phyloP scores from a whole-genome alignment of 2,888 invertebrate genomes.

The Candidula unifasciata region DNA sequence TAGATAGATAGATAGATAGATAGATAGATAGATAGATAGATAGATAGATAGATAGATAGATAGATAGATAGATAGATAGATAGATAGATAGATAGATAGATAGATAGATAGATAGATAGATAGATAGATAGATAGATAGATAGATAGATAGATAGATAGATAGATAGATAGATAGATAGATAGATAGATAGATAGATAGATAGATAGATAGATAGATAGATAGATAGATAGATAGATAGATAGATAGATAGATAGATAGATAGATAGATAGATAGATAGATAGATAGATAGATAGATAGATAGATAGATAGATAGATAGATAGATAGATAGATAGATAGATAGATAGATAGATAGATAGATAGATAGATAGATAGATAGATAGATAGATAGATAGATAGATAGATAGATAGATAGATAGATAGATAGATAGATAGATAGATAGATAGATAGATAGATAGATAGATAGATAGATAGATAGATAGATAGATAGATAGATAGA shows the following conservation, averaged over 20 bases:
- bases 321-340: slow-evolving; percentile 1
- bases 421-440: slow-evolving; percentile 34
- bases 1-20: too few species aligned
- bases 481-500: not conserved
- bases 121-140: not conserved
- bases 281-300: slow-evolving; percentile 6
- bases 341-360: slow-evolving; percentile 5
- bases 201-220: not conserved
- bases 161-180: not conserved
- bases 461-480: not conserved
- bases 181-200: slow-evolving; percentile 15
- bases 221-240: not conserved
- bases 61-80: not conserved
- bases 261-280: not conserved
- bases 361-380: slow-evolving; percentile 26
- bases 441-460: slow-evolving; percentile 18
- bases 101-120: not conserved
- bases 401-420: slow-evolving; percentile 28
- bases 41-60: not conserved
- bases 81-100: not conserved
- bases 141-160: not conserved
- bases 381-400: slow-evolving; percentile 30
- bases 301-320: not conserved
- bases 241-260: slow-evolving; percentile 2
- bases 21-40: too few species aligned